phyloP scores from a whole-genome alignment of 2,888 invertebrate genomes.

The Zaprionus lineosus region DNA sequence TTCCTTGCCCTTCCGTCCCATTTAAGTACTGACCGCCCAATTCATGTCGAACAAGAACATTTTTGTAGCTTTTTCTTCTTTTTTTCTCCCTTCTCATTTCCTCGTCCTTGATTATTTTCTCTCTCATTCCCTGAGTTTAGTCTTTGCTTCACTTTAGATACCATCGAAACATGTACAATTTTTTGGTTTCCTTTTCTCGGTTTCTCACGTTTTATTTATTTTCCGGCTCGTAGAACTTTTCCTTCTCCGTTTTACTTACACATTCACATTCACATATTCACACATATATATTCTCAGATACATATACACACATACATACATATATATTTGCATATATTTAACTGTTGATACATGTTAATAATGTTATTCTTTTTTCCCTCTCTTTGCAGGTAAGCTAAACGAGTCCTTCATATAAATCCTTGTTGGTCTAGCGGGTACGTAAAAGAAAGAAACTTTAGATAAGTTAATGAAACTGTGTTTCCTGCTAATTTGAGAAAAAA shows the following conservation, averaged over 20 bases:
- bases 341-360: not conserved
- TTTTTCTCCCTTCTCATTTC: constrained; percentile 7
- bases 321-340: too few species aligned
- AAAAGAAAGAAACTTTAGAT: not conserved
- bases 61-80: constrained; percentile 52
- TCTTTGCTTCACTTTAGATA: constrained; percentile 7
- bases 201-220: constrained; percentile 29
- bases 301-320: too few species aligned
- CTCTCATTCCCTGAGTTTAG: not conserved
- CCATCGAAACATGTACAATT: too few species aligned
- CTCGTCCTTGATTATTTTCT: constrained; percentile 17
- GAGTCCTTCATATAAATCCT: not conserved
- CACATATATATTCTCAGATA: too few species aligned
- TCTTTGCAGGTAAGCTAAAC: constrained; percentile 59
- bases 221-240: constrained; percentile 46
- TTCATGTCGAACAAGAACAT: constrained; percentile 70
- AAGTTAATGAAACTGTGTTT: not conserved
- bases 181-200: constrained; percentile 19
- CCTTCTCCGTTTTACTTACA: too few species aligned
- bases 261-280: too few species aligned
- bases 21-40: constrained; percentile 42
- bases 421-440: constrained; percentile 15
- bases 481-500: not conserved
- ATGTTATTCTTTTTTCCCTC: constrained; percentile 7
- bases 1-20: not conserved